phyloP scores from a whole-genome alignment of 2,797 vertebrate species.

The Ispidina lecontei region DNA sequence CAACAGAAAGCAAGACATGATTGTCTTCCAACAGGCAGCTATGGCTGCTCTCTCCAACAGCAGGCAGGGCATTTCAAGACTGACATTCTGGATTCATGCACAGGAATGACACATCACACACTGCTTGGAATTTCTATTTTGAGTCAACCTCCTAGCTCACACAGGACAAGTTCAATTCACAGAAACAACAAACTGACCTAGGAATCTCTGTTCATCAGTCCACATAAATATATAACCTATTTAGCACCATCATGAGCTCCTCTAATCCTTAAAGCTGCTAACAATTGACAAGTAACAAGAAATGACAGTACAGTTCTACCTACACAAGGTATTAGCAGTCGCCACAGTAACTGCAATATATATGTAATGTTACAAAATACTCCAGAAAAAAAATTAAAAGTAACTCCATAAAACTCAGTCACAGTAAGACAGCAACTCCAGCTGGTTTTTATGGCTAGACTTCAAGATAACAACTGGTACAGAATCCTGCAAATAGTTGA shows the following conservation, averaged over 20 bases:
- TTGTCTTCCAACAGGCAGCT: neutral
- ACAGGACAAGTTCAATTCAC: neutral
- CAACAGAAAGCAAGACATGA: neutral
- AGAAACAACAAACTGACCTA: neutral
- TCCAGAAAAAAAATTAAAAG: no score
- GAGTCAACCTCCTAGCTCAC: accelerated
- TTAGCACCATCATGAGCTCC: neutral
- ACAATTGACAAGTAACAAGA: neutral
- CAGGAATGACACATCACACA: neutral
- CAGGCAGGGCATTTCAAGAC: neutral
- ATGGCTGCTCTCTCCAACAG: accelerated
- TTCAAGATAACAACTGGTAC: neutral
- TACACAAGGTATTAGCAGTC: neutral
- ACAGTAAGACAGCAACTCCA: neutral
- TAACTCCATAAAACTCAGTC: neutral
- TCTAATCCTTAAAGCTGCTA: conserved; percentile 56
- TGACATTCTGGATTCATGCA: neutral
- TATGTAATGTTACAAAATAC: neutral
- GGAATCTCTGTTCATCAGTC: neutral
- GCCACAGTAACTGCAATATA: neutral
- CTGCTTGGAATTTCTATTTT: neutral
- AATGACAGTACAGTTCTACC: neutral
- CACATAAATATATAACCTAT: conserved; percentile 14
- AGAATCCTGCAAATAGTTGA: neutral
- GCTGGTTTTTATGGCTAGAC: neutral